Evolutionary conservation across 2,888 invertebrate species (phyloP), one percentile per base, ranked within the genome.

Genomic region (Phyllotreta cruciferae): DNA sequence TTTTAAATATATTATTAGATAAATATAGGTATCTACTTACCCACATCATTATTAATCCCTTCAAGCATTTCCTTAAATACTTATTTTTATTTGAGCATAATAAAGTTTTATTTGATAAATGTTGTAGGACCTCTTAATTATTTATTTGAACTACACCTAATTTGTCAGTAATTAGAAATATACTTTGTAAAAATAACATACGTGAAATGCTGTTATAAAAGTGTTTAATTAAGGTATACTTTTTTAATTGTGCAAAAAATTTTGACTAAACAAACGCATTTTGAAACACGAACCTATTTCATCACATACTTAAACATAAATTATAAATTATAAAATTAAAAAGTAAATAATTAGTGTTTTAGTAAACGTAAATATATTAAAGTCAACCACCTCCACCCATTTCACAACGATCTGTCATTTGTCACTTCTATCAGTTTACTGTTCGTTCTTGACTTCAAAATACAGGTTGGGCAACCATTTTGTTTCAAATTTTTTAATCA

Each of bases 341-440:
- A 35, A 36, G 35, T 49, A 35, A 39, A 10, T 57, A 57, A 58
- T 41, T 50, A 50, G 38, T 41, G 42, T 50, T 49, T 41, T 41
- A 58, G 14, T 60, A 44, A 60, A 52, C 52, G 53, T 60, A 60
- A 60, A 60, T 60, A 60, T 3, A 44, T 9, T 60, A 9, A 37
- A 52, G 35, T 60, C 35, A 52, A 52, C 52, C 60, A 52, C 52
- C 52, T 53, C 60, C 60, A 60, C 60, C 60, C 60, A 60, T 60
- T 60, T 60, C 60, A 60, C 60, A 60, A 60, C 35, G 9, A 44
- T 36, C 41, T 49, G 41, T 24, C 49, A 24, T 36, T 36, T 49
- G 41, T 24, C 49, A 52, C 36, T 14, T 47, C 24, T 24, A 11
- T n/a, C 8, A 47, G 34, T 47, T 24, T 24, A 24, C 24, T 24